Base-by-base conservation (phyloP, 2,113 vertebrate species). In the Etheostoma cragini region DNA sequence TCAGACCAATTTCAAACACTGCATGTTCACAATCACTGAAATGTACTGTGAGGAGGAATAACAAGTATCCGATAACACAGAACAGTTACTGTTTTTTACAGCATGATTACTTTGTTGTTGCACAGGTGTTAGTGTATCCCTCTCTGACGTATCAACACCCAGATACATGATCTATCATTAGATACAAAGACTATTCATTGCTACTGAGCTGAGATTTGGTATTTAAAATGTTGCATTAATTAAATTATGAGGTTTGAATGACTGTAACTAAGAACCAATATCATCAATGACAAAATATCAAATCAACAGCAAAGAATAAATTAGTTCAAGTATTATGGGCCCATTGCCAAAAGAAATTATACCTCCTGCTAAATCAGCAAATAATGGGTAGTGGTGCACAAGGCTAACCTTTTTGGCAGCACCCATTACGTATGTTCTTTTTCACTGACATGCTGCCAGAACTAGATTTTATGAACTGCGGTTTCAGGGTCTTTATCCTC, bases 21-120 rank as follows among this genome's bases (percentile, higher is more conserved):
- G 68, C 73, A 58, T 81, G 82, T 76, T 83, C 54, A 72, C 60
- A 47, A 87, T 78, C 0, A 30, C 65, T 81, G 61, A 88, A 83
- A 83, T 65, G 21, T 33, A 54, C 65, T 14, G 56, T 77, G 69
- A 73, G 50, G 65, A 65, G 53, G 50, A 83, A 83, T 61, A 82
- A 81, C 72, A 72, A 26, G 42, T 80, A 57, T 76, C 81, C 1
- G 10, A 70, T 81, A 88, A 68, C 81, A 82, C 57, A 54, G 61
- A 30, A 42, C 57, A 30, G 60, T 61, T 49, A 1, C 16, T 68
- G 21, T 53, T 74, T 76, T 63, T 66, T 30, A 54, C 24, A 38
- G 47, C 24, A 14, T 19, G 33, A 67, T 62, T n/a, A 45, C 52
- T 50, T 56, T 75, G 49, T 52, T 70, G 78, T 57, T 64, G 63